Evolutionary conservation across 2,113 vertebrate genomes (phyloP).

Genomic region (Podarcis cretensis): DNA sequence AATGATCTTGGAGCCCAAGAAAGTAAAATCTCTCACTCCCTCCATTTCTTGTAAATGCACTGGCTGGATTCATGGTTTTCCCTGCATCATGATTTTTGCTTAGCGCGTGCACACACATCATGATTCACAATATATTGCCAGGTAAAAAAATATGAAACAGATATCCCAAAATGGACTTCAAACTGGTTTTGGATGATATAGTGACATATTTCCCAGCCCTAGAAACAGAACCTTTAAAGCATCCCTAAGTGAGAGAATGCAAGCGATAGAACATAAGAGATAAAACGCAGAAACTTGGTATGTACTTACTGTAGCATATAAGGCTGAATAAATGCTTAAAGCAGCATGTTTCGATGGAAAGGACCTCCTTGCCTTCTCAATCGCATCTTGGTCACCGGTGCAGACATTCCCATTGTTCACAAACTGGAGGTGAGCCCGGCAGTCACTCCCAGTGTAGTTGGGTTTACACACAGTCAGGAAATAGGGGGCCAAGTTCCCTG

Average conservation of each 20-base stretch:
- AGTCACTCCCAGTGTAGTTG: conserved; percentile 93
- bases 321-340: conserved; percentile 94
- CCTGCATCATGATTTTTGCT: too few relatives aligned
- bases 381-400: conserved; percentile 86
- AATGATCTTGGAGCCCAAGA: too few relatives aligned
- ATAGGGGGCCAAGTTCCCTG: conserved; percentile 93
- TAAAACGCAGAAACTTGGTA: not conserved
- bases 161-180: too few relatives aligned
- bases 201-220: too few relatives aligned
- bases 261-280: not conserved
- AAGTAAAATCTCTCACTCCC: too few relatives aligned
- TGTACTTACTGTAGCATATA: conserved; percentile 93
- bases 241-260: not conserved
- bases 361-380: conserved; percentile 91
- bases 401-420: conserved; percentile 92
- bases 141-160: too few relatives aligned
- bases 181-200: too few relatives aligned
- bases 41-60: too few relatives aligned
- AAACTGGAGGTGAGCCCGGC: conserved; percentile 89
- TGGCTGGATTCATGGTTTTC: too few relatives aligned
- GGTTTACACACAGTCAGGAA: conserved; percentile 97
- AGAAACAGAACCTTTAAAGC: not conserved
- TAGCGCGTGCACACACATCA: too few relatives aligned
- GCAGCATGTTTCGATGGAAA: conserved; percentile 98
- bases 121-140: too few relatives aligned